Percentiles rank a stretch among this genome's conserved stretches.
These are phyloP conservation scores for Semibalanus balanoides DNA, from an alignment of 1,140 invertebrate species.

Conservation along the genomic window DNA sequence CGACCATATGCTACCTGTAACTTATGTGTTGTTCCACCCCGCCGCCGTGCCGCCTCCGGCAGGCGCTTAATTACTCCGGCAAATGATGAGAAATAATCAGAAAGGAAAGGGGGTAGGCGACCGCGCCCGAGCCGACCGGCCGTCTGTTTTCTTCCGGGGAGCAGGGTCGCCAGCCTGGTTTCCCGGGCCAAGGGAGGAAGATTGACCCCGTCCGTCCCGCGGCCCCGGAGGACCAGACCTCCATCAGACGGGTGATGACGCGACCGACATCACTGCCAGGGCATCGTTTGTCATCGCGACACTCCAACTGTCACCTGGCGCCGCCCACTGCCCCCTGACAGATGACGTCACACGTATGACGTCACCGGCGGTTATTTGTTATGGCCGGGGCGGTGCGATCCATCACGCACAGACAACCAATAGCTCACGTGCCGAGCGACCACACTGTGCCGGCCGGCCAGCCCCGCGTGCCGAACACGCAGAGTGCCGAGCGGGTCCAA, in stretches of 20 bases:
- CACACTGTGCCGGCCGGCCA: too few relatives aligned
- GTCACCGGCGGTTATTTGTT: not conserved
- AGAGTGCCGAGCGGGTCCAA: not conserved
- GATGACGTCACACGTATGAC: not conserved
- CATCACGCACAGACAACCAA: not conserved
- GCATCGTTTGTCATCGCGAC: not conserved
- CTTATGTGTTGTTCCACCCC: not conserved
- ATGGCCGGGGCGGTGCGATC: not conserved
- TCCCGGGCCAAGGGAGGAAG: too few relatives aligned
- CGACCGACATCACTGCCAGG: too few relatives aligned
- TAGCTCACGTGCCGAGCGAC: not conserved
- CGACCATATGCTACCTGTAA: not conserved
- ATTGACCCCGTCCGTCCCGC: too few relatives aligned
- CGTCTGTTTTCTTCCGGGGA: not conserved
- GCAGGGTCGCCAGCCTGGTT: not conserved
- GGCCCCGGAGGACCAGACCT: too few relatives aligned
- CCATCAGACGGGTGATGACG: too few relatives aligned
- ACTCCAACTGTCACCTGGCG: not conserved
- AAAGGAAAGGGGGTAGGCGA: not conserved
- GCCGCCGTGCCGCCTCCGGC: too few relatives aligned
- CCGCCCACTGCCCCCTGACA: too few relatives aligned
- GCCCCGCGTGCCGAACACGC: too few relatives aligned
- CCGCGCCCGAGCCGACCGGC: too few relatives aligned
- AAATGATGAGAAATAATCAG: constrained; percentile 2
- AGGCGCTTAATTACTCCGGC: not conserved